Evolutionary conservation across 2,113 vertebrate genomes (phyloP), one percentile per base, ranked within the genome.

Genomic region (Ursus arctos): DNA sequence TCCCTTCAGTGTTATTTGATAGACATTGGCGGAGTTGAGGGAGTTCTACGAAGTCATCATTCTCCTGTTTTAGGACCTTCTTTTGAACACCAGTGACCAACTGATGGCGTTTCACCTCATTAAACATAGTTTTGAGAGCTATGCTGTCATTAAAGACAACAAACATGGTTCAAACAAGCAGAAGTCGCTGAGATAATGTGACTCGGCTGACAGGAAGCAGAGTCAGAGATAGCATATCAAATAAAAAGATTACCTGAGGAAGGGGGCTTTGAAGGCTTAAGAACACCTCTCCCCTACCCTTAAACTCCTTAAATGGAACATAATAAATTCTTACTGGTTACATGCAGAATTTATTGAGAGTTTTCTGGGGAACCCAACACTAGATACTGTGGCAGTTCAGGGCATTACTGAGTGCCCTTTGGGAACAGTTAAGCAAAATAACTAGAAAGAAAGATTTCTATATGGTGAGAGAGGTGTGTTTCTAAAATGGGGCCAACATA

Each of bases 181-280:
- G 69, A 97, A 65, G 88, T 76, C 81, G 18, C 72, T 92, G n/a
- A 21, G 65, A 80, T 91, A 26, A 72, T 61, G 40, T 90, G 22
- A 43, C 31, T 33, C 79, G 43, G 28, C 80, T 95, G 76, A 89
- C 15, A 89, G 22, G 7, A 96, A 96, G n/a, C 49, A 81, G 83
- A 96, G n/a, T 53, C 51, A 84, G 55, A 96, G 79, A 94, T 71
- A 86, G 51, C 36, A 21, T 94, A 89, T 84, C 49, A 86, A 36
- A 79, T 96, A 9, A 61, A 92, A 95, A 81, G 55, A 96, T 89
- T 43, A 96, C 79, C 43, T 94, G 59, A 90, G 47, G 49, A 97
- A 82, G 59, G 53, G 40, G 53, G 57, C 47, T 89, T 84, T 88
- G 69, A 85, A 26, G 80, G 7, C 47, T 88, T 71, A 61, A 57